A percentile compares a stretch with the other conserved stretches of the same genome.
Evolutionary conservation across 2,113 vertebrate genomes (phyloP).

Genomic region (Sylvilagus bachmani): DNA sequence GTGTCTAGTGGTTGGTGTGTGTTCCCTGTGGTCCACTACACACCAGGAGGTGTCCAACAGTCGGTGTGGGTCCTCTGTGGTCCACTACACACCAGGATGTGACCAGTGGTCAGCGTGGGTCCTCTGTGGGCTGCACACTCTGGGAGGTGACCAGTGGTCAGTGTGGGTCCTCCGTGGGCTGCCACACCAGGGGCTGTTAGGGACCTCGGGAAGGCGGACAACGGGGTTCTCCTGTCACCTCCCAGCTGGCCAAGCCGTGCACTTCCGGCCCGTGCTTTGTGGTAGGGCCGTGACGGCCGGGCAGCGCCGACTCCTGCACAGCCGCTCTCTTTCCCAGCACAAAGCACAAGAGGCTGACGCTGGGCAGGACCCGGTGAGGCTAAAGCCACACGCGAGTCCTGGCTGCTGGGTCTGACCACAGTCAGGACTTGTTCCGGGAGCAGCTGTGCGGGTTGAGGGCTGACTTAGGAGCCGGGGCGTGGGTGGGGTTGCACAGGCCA

Average conservation of each 20-base stretch:
- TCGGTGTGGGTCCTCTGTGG: too few species aligned
- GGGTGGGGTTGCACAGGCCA: too few species aligned
- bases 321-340: not conserved
- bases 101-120: too few species aligned
- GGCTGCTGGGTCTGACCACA: not conserved
- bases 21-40: too few species aligned
- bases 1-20: too few species aligned
- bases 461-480: not conserved
- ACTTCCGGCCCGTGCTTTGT: not conserved
- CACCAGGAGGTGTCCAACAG: too few species aligned
- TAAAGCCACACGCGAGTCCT: not conserved
- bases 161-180: not conserved
- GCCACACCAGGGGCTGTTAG: fast-evolving
- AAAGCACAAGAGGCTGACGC: not conserved
- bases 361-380: not conserved
- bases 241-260: not conserved
- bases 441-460: not conserved
- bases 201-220: not conserved
- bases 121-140: too few species aligned
- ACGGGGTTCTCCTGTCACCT: fast-evolving
- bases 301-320: fast-evolving
- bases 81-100: too few species aligned
- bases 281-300: fast-evolving
- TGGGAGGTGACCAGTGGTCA: too few species aligned
- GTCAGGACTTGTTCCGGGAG: not conserved